Base-by-base conservation (phyloP, 2,888 invertebrate genomes). In the Branchipolynoe longqiensis region DNA sequence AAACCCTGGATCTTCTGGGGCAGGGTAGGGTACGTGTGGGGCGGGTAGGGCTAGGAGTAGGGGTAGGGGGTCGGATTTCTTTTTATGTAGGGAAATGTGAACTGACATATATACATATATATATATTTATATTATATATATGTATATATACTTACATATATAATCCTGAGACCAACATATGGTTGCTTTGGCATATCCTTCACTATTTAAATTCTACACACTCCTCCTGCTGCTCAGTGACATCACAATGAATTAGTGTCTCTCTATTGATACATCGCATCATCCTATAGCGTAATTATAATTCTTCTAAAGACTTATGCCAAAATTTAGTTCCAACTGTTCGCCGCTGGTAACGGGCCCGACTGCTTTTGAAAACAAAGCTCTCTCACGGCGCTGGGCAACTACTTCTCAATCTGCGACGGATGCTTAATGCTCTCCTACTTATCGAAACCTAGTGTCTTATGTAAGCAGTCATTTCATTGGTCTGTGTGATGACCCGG, bases 371-470 rank as follows among this genome's bases (percentile, higher is more conserved):
- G n/a, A n/a, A n/a, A n/a, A n/a, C n/a, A n/a, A n/a, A n/a, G n/a
- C n/a, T n/a, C n/a, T n/a, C n/a, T n/a, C n/a, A n/a, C n/a, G n/a
- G n/a, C n/a, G n/a, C n/a, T n/a, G n/a, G n/a, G n/a, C n/a, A n/a
- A n/a, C n/a, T n/a, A n/a, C n/a, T n/a, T 4, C 3, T 22, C 69
- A n/a, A 12, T 1, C 36, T 33, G 36, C 12, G 36, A 18, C 14
- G 69, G 33, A n/a, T 25, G 28, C 38, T 33, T 22, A n/a, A 33
- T 33, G 36, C n/a, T 78, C 78, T 78, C 78, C 78, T 78, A 48
- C n/a, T 31, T 78, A 78, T 78, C 78, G 78, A 78, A 78, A 78
- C 41, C 78, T 78, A 78, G 78, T 78, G 78, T 78, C 78, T 78
- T 78, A 78, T 78, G 48, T 78, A 78, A 78, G 33, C 54, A 54